Evolutionary conservation across 2,113 vertebrate genomes (phyloP), one percentile per base, ranked within the genome.

Genomic region (Gadus chalcogrammus): DNA sequence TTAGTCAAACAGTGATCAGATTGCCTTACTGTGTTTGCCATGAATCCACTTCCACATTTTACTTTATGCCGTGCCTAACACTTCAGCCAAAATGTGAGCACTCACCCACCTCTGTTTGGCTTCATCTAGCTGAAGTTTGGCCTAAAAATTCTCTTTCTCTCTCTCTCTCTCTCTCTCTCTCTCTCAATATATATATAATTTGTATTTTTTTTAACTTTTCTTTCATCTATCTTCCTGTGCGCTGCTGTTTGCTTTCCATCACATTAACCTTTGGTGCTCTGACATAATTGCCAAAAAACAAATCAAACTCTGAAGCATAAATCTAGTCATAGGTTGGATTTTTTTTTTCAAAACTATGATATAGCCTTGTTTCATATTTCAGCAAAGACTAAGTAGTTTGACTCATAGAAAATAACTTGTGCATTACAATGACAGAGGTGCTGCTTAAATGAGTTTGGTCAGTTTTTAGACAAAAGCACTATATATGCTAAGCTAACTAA

Each of bases 1-100:
- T 84, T 82, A 80, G 78, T 88, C 84, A 87, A 83, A 48, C 74
- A 71, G 73, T 88, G 68, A 86, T 88, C 80, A 85, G 84, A 89
- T 83, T 89, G 91, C 91, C 90, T 92, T 91, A 91, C 79, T 81
- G 78, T 88, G 71, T 89, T 85, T 80, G 75, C 76, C 68, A 79
- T 74, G 80, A 79, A 82, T 79, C 53, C 75, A 70, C 73, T 72
- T 73, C 28, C 42, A 64, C 52, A 60, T 78, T 77, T 52, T 69
- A 74, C 78, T 76, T 83, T 72, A 82, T 87, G 83, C 85, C 83
- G 88, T 89, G 90, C 89, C 88, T 91, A 84, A 87, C 76, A 82
- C 82, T 82, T 84, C 75, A 90, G 88, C 88, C 84, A 85, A 77
- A 78, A 82, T 85, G 83, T 88, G 83, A 84, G 85, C 85, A 85